phyloP scores from a whole-genome alignment of 2,113 vertebrate species.

The Capreolus pygargus region DNA sequence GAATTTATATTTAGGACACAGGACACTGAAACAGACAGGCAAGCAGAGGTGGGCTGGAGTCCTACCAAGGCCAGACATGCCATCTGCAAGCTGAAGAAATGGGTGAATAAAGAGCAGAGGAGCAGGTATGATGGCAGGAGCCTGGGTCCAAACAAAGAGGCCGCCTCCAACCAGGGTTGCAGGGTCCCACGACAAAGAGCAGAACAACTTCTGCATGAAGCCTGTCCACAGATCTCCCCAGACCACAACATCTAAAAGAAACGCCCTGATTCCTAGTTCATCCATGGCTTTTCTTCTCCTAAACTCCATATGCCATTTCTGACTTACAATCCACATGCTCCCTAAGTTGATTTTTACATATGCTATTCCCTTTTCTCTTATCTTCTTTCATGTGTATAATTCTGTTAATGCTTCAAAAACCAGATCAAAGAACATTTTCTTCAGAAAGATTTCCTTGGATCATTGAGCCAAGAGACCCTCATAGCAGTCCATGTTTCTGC shows the following conservation, averaged over 20 bases:
- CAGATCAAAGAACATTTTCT: neutral
- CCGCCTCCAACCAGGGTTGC: neutral
- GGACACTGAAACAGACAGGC: neutral
- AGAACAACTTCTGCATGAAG: neutral
- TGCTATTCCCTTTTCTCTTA: neutral
- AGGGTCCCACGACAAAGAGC: too few relatives aligned
- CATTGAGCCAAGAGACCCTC: accelerated
- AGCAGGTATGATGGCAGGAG: neutral
- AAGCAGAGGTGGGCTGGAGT: neutral
- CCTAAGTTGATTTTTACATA: neutral
- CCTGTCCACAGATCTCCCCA: neutral
- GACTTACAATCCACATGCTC: accelerated
- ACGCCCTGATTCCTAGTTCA: neutral
- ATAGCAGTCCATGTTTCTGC: neutral
- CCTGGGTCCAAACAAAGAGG: neutral
- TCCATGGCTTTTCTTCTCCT: neutral
- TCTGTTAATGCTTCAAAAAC: neutral
- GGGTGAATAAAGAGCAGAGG: neutral
- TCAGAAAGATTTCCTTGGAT: neutral
- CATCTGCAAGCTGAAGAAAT: neutral
- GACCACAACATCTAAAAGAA: neutral
- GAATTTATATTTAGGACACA: neutral
- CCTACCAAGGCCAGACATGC: accelerated
- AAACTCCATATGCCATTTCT: accelerated
- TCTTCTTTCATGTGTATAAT: neutral